Evolutionary conservation across 2,113 vertebrate species (phyloP).

Genomic region (Thinocorus orbignyianus): DNA sequence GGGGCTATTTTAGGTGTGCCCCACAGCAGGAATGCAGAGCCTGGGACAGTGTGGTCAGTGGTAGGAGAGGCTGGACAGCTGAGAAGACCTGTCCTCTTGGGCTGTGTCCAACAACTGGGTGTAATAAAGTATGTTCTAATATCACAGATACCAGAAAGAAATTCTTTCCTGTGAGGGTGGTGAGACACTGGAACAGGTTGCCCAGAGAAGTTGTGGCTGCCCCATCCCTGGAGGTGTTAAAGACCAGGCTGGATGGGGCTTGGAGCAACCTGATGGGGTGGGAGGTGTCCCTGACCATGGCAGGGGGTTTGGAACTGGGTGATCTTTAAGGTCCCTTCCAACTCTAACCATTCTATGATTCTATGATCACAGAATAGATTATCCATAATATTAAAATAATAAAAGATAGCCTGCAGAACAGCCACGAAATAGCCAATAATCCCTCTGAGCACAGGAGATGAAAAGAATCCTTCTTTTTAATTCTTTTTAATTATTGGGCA

Average conservation of each 20-base stretch:
- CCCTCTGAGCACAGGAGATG: background rate
- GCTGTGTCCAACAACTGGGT: background rate
- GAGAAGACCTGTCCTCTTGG: background rate
- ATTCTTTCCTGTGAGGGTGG: too few relatives aligned
- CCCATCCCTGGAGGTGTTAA: too few relatives aligned
- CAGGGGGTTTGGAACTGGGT: too few relatives aligned
- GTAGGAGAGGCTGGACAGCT: background rate
- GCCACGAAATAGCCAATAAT: background rate
- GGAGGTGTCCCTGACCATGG: too few relatives aligned
- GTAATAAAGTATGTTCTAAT: background rate
- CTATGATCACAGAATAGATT: background rate
- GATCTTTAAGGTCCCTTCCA: too few relatives aligned
- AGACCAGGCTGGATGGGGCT: too few relatives aligned
- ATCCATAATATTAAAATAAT: background rate
- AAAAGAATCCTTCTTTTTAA: background rate
- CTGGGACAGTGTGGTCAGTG: background rate
- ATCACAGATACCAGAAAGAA: background rate
- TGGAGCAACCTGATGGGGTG: too few relatives aligned
- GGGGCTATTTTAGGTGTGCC: background rate
- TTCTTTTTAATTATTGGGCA: background rate
- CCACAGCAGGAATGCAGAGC: background rate
- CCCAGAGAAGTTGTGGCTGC: too few relatives aligned
- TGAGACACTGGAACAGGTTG: too few relatives aligned
- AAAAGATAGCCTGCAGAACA: background rate
- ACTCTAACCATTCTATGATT: too few relatives aligned